Percentiles rank a stretch among this genome's conserved stretches.
Evolutionary conservation across 2,113 vertebrate genomes (phyloP).

Genomic region (Pseudopodoces humilis): DNA sequence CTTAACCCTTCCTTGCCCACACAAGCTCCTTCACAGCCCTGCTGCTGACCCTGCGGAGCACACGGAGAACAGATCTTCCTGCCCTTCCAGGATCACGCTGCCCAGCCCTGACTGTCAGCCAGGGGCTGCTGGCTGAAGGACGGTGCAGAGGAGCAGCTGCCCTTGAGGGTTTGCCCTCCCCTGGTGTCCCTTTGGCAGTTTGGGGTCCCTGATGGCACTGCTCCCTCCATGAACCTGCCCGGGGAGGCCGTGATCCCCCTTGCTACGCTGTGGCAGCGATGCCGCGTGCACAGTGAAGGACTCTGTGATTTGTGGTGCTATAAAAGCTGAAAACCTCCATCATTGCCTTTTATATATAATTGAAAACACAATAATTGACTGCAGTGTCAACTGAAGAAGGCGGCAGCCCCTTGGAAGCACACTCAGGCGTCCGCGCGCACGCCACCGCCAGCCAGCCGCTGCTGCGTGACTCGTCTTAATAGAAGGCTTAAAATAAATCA

Average conservation of each 20-base stretch:
- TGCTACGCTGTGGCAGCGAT: background rate
- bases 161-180: background rate
- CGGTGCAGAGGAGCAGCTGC: fast-evolving
- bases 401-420: conserved; percentile 18
- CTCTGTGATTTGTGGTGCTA: conserved; percentile 16
- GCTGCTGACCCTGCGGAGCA: fast-evolving
- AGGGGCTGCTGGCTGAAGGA: background rate
- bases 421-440: background rate
- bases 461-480: conserved; percentile 31
- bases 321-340: conserved; percentile 47
- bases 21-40: background rate
- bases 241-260: background rate
- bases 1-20: background rate
- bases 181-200: background rate
- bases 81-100: background rate
- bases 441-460: background rate
- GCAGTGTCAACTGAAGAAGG: background rate
- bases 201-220: background rate
- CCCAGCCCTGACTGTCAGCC: background rate
- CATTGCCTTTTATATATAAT: conserved; percentile 49
- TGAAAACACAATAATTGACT: conserved; percentile 53
- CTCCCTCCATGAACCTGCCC: background rate
- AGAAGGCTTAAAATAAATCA: conserved; percentile 55
- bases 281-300: background rate
- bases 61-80: background rate